These are phyloP conservation scores for Lanius ludovicianus DNA, from an alignment of 2,113 vertebrate genomes.

Conservation along the genomic window DNA sequence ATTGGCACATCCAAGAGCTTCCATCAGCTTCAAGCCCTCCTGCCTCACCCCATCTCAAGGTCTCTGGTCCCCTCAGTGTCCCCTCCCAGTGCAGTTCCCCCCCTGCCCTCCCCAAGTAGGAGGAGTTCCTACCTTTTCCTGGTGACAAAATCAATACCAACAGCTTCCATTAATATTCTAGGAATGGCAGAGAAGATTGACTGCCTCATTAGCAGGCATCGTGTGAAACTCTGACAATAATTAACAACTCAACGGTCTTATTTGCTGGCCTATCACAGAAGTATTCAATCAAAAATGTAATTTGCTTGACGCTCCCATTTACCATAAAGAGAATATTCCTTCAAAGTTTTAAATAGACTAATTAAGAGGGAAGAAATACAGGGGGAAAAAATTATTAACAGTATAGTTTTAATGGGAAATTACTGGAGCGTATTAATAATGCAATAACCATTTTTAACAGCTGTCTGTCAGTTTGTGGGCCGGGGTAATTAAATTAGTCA, in stretches of 20 bases:
- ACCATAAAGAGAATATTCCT: slow-evolving; percentile 79
- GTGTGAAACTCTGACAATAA: slow-evolving; percentile 82
- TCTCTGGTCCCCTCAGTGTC: background rate
- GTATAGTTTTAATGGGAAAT: slow-evolving; percentile 83
- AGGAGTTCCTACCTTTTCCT: slow-evolving; percentile 2
- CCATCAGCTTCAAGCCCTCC: background rate
- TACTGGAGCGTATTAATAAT: slow-evolving; percentile 82
- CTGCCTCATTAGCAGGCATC: slow-evolving; percentile 81
- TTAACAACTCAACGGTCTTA: slow-evolving; percentile 82
- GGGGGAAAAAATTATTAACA: slow-evolving; percentile 76
- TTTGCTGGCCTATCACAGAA: slow-evolving; percentile 84
- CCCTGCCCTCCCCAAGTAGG: background rate
- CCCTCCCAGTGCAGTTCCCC: background rate
- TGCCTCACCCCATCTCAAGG: background rate
- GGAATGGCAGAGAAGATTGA: slow-evolving; percentile 77
- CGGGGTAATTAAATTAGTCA: slow-evolving; percentile 79
- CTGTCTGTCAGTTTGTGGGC: slow-evolving; percentile 78
- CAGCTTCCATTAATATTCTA: slow-evolving; percentile 71
- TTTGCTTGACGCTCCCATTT: slow-evolving; percentile 79
- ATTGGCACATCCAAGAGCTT: background rate
- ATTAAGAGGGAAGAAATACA: slow-evolving; percentile 84
- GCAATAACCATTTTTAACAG: slow-evolving; percentile 83
- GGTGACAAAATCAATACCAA: slow-evolving; percentile 34
- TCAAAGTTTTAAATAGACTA: slow-evolving; percentile 84
- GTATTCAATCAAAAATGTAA: slow-evolving; percentile 86